A percentile compares a stretch with the other conserved stretches of the same genome.
Conservation (phyloP, 2,113 vertebrate genomes). For the Numida meleagris region DNA sequence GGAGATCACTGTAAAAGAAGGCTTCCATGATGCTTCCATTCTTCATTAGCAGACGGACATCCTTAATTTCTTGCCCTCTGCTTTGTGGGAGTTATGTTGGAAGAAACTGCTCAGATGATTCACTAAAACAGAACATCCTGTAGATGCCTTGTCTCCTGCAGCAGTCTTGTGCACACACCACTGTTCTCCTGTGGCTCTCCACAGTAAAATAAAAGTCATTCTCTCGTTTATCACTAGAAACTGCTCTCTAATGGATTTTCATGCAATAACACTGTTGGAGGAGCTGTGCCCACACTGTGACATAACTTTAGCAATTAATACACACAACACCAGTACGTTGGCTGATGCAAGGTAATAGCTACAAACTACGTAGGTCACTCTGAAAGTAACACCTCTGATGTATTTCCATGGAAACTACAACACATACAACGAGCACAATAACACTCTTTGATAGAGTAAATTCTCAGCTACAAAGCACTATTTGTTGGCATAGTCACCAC, state of each 20-base stretch:
- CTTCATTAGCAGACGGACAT: conserved; percentile 18
- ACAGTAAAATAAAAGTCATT: not conserved
- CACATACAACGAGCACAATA: too few relatives aligned
- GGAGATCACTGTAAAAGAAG: conserved; percentile 27
- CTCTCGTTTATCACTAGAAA: not conserved
- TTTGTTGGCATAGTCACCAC: too few relatives aligned
- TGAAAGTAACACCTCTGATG: too few relatives aligned
- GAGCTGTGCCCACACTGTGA: not conserved
- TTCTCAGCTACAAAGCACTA: too few relatives aligned
- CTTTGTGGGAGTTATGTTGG: not conserved
- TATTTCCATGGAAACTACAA: too few relatives aligned
- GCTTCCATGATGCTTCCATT: not conserved
- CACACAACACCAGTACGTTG: not conserved
- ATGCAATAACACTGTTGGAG: not conserved
- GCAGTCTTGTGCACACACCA: not conserved
- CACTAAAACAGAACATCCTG: not conserved
- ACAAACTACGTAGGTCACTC: not conserved
- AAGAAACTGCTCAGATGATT: conserved; percentile 4
- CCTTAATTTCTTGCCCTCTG: not conserved
- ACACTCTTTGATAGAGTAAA: too few relatives aligned
- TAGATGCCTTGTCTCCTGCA: not conserved
- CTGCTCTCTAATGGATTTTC: not conserved
- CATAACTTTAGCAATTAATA: not conserved
- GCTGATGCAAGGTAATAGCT: not conserved
- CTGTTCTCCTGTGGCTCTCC: not conserved